Evolutionary conservation across 2,797 vertebrate genomes (phyloP).

Genomic region (Lutjanus campechanus): DNA sequence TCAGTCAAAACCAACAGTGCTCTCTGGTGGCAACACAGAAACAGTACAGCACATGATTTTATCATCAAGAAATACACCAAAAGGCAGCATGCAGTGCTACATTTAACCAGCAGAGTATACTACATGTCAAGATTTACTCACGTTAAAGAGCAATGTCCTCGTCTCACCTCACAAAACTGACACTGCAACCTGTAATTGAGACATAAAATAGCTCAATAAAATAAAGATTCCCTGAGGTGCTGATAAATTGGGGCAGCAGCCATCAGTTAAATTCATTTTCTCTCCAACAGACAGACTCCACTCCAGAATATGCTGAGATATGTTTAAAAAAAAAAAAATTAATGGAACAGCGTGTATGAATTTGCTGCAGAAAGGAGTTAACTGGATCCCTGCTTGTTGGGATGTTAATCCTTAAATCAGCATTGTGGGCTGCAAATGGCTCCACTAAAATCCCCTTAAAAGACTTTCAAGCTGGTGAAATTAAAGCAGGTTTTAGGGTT

Average conservation of each 20-base stretch:
- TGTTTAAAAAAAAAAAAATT: neutral
- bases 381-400: constrained; percentile 33
- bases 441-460: constrained; percentile 51
- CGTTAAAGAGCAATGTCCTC: constrained; percentile 38
- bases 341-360: constrained; percentile 12
- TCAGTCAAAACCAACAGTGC: constrained; percentile 41
- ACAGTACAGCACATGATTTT: constrained; percentile 19
- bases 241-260: constrained; percentile 28
- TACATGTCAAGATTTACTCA: constrained; percentile 59
- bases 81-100: constrained; percentile 39
- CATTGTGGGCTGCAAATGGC: constrained; percentile 36
- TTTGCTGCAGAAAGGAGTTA: constrained; percentile 28
- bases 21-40: constrained; percentile 58
- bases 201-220: constrained; percentile 50
- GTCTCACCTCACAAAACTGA: constrained; percentile 47
- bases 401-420: constrained; percentile 59
- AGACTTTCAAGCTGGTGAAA: constrained; percentile 38
- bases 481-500: constrained; percentile 44
- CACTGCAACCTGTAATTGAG: constrained; percentile 44
- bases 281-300: constrained; percentile 4
- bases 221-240: constrained; percentile 41
- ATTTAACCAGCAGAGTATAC: constrained; percentile 73
- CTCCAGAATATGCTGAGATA: constrained; percentile 7
- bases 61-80: neutral
- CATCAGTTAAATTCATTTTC: constrained; percentile 22